Evolutionary conservation across 2,888 invertebrate species (phyloP), one percentile per base, ranked within the genome.

Genomic region (Drosophila mercatorum): DNA sequence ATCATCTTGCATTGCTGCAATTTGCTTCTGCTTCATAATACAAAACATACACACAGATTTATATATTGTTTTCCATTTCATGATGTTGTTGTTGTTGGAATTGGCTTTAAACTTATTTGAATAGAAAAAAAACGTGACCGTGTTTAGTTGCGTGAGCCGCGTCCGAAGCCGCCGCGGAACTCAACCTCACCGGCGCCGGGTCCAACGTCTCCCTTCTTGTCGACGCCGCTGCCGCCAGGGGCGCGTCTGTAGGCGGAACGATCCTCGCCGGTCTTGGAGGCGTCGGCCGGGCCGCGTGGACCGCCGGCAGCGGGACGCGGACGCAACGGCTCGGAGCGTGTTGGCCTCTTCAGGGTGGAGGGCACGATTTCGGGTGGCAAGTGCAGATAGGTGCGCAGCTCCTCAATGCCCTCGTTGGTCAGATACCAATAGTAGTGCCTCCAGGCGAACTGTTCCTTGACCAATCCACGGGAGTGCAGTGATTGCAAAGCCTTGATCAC

Each of bases 361-460:
- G 99, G 99, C 41, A 99, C 99, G 93, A 99, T 99, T 95, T 99
- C 99, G 76, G 98, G 96, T 10, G 99, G 99, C 91, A 99, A 95
- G 92, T 99, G 98, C 78, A 99, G 95, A 94, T 97, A 99, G 91
- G 97, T 97, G 81, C 99, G 95, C 81, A 99, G 94, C 93, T 98
- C 99, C 93, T 98, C 97, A 92, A 99, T 99, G 83, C 99, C 99
- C 91, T 99, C 98, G 93, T 99, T 99, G 80, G 98, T 99, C 85
- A 99, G 94, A 94, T 93, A 95, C 99, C 99, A 99, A 93, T 99
- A 99, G 91, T 97, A 99, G 93, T 99, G 99, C 91, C 99, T 96
- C 99, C 99, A 99, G 5, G 99, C 99, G 93, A 99, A 99, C 94
- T 99, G 99, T 94, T 99, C 99, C 93, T 97, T 98, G n/a, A 99